Percentiles rank a stretch among this genome's conserved stretches.
phyloP scores from a whole-genome alignment of 2,888 invertebrate genomes.

The Lacanobia wlatinum region DNA sequence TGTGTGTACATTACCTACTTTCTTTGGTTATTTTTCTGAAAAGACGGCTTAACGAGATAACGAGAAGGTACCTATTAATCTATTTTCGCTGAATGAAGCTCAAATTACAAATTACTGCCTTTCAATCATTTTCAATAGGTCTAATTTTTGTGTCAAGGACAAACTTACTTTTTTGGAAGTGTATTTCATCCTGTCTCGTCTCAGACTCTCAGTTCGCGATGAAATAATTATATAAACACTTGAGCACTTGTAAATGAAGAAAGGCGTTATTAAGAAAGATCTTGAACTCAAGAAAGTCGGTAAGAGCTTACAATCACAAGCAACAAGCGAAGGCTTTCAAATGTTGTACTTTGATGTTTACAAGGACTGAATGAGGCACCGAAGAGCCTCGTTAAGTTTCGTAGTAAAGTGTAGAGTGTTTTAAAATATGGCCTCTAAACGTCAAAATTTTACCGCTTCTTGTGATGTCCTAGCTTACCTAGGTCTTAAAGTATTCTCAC shows the following conservation, averaged over 20 bases:
- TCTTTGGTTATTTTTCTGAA: not conserved
- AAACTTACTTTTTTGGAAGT: not conserved
- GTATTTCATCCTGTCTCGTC: not conserved
- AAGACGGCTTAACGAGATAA: not conserved
- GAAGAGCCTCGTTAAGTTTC: not conserved
- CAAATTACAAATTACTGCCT: slow-evolving; percentile 19
- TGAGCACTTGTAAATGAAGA: not conserved
- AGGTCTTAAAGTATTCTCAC: too few species aligned
- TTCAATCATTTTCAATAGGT: slow-evolving; percentile 1
- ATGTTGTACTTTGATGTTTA: slow-evolving; percentile 20
- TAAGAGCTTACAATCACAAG: not conserved
- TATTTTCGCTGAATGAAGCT: not conserved
- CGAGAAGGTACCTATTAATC: not conserved
- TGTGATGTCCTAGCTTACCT: too few species aligned
- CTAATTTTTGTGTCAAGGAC: slow-evolving; percentile 14
- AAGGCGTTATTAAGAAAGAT: not conserved
- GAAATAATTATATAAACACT: not conserved
- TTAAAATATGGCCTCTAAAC: too few species aligned
- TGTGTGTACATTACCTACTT: too few species aligned
- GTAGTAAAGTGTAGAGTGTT: too few species aligned
- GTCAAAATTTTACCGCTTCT: too few species aligned
- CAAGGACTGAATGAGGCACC: slow-evolving; percentile 7
- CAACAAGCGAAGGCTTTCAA: not conserved
- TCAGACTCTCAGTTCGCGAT: not conserved
- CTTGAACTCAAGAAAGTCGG: slow-evolving; percentile 6